Evolutionary conservation across 2,113 vertebrate species (phyloP), one percentile per base, ranked within the genome.

Genomic region (Sardina pilchardus): DNA sequence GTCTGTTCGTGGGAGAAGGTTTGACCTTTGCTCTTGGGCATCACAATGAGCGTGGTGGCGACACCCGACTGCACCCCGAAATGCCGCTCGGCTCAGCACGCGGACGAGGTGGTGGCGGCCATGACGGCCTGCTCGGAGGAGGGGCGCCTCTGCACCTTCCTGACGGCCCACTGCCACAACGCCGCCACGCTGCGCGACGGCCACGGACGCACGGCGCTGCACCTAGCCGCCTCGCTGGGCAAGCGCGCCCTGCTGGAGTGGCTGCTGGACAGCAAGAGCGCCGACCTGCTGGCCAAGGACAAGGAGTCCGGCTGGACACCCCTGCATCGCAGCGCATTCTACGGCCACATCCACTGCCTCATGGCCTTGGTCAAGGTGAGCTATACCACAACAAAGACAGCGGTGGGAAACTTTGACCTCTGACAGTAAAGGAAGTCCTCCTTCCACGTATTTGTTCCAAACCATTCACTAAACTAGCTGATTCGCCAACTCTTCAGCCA

Each of bases 281-380:
- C 96, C 50, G 98, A 99, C 91, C 92, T 96, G 17, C 90, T 93
- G 87, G 92, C 94, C 0, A 99, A 97, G 89, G 98, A 99, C 92
- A 97, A 96, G 88, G 98, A 99, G 82, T 99, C 98, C 0, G 96
- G 97, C 86, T 99, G 98, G 98, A 99, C 97, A 0, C 97, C 98
- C 86, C 91, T 99, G 89, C 98, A 99, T 89, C 96, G 98, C 91
- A 97, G 98, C 81, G 94, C 96, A 87, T 99, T 99, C 94, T 99
- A 99, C 82, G 98, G 98, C 63, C 97, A 99, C 85, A 97, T 99
- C 75, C 97, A 99, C 89, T 99, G 98, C 92, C 96, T 97, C 89
- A 93, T 98, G 92, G 95, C 97, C 0, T 92, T 99, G 1, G 84
- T 98, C 87, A 98, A 98, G 97, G 98, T 98, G 90, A 84, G 85